phyloP scores from a whole-genome alignment of 1,140 invertebrate species.

The Ceratitis capitata region DNA sequence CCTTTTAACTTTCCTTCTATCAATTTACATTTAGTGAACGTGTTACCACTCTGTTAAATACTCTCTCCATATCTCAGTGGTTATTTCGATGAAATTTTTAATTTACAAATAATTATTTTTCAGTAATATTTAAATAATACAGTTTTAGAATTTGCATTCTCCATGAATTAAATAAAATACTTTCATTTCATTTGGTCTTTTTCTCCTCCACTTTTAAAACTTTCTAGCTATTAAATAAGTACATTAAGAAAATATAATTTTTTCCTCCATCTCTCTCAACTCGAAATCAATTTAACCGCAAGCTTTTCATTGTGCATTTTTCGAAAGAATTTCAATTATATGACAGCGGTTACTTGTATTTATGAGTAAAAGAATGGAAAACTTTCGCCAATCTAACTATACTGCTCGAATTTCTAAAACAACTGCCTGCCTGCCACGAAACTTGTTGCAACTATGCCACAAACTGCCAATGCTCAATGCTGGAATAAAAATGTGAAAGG shows the following conservation, averaged over 20 bases:
- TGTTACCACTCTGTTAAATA: too few species aligned
- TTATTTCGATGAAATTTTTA: too few species aligned
- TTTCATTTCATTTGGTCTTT: too few species aligned
- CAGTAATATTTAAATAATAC: too few species aligned
- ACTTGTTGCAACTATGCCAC: conserved; percentile 29
- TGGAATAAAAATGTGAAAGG: neutral
- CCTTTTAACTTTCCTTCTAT: too few species aligned
- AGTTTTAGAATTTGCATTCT: too few species aligned
- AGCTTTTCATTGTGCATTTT: neutral
- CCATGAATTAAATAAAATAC: too few species aligned
- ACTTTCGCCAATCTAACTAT: neutral
- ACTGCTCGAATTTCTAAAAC: neutral
- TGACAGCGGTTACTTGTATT: neutral
- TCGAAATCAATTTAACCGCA: conserved; percentile 21
- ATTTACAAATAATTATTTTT: too few species aligned
- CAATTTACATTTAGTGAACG: too few species aligned
- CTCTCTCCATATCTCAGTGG: too few species aligned
- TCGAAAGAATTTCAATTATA: conserved; percentile 36
- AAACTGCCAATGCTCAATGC: neutral
- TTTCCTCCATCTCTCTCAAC: neutral
- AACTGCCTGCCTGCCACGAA: neutral
- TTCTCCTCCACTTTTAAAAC: too few species aligned
- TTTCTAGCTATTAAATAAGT: neutral
- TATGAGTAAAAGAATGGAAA: neutral
- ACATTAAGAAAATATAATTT: neutral